Conservation (phyloP, 2,888 invertebrate species). For the Zelleria hepariella region DNA sequence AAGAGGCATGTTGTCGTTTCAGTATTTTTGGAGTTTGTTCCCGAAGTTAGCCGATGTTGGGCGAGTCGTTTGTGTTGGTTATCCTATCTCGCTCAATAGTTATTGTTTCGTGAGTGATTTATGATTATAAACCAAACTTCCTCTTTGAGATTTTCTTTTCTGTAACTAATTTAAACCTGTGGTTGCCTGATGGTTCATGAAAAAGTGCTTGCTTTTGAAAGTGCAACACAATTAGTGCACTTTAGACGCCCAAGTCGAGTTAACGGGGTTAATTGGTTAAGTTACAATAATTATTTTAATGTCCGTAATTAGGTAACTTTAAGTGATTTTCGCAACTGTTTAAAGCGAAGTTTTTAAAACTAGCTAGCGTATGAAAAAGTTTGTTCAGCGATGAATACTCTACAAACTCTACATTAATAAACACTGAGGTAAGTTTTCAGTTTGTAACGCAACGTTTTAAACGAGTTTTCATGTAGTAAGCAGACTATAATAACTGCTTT, state of each 20-base stretch:
- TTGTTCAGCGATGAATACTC: slow-evolving; percentile 24
- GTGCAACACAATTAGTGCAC: too few relatives aligned
- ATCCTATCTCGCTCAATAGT: too few relatives aligned
- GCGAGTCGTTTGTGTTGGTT: slow-evolving; percentile 48
- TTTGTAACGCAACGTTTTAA: neutral
- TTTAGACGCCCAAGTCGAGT: too few relatives aligned
- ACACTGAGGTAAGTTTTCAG: neutral
- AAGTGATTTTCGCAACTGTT: neutral
- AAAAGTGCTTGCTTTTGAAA: too few relatives aligned
- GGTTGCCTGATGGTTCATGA: too few relatives aligned
- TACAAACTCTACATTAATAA: too few relatives aligned
- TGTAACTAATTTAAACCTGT: too few relatives aligned
- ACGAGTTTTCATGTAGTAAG: neutral
- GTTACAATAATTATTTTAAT: neutral
- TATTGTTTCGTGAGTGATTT: too few relatives aligned
- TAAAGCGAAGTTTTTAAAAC: neutral
- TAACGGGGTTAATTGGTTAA: too few relatives aligned
- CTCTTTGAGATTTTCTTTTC: too few relatives aligned
- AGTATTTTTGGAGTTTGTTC: neutral
- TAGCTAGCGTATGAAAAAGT: neutral
- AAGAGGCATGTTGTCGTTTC: slow-evolving; percentile 19
- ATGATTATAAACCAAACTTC: too few relatives aligned
- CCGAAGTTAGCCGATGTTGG: slow-evolving; percentile 36
- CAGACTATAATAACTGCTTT: neutral
- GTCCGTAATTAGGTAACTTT: neutral